A percentile compares a stretch with the other conserved stretches of the same genome.
These are phyloP conservation scores for Eudasyphora cyanicolor DNA, from an alignment of 2,888 invertebrate genomes.

Conservation along the genomic window DNA sequence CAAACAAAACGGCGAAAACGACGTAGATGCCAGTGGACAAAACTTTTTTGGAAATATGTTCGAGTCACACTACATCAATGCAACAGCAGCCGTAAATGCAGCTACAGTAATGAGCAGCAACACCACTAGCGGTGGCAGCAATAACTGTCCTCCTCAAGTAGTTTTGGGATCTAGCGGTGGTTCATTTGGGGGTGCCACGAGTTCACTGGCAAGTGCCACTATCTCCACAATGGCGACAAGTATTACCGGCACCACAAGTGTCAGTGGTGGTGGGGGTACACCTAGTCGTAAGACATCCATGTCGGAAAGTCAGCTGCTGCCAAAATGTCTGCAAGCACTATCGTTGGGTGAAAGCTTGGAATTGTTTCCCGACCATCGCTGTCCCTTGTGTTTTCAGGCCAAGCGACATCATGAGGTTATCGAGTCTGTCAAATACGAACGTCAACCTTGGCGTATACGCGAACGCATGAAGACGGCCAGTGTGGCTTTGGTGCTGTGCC, in stretches of 20 bases:
- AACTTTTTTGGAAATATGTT: slow-evolving; percentile 66
- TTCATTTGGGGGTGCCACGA: slow-evolving; percentile 31
- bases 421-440: slow-evolving; percentile 84
- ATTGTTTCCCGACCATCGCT: slow-evolving; percentile 68
- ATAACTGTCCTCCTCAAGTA: slow-evolving; percentile 4
- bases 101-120: slow-evolving; percentile 16
- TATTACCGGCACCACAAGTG: slow-evolving; percentile 39
- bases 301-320: slow-evolving; percentile 68
- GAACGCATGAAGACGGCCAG: slow-evolving; percentile 99
- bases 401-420: slow-evolving; percentile 86
- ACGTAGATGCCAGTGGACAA: too few relatives aligned
- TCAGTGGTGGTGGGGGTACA: slow-evolving; percentile 48
- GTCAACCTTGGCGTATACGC: slow-evolving; percentile 95
- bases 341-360: slow-evolving; percentile 67
- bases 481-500: slow-evolving; percentile 97
- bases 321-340: slow-evolving; percentile 66
- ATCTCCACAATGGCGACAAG: slow-evolving; percentile 18
- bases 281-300: slow-evolving; percentile 70
- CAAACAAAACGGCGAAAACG: slow-evolving; percentile 38
- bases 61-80: slow-evolving; percentile 67
- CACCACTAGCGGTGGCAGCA: too few relatives aligned
- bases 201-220: slow-evolving; percentile 46
- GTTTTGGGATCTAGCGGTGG: slow-evolving; percentile 4
- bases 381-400: slow-evolving; percentile 75
- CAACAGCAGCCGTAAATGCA: slow-evolving; percentile 51